Base-by-base conservation (phyloP, 2,888 invertebrate species). In the Parnassius mnemosyne region DNA sequence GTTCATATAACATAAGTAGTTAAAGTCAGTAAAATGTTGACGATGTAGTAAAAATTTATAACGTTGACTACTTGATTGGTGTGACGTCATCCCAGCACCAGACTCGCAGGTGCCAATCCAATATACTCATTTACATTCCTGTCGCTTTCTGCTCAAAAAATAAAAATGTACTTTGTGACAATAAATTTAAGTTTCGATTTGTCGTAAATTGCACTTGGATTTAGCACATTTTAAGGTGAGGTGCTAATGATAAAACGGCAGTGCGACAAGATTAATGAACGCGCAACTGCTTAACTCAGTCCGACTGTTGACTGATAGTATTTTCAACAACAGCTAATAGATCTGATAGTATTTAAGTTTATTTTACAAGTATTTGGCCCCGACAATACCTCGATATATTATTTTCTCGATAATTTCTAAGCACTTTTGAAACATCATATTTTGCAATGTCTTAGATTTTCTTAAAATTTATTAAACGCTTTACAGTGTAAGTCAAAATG, bases 41-140 rank as follows among this genome's bases (percentile, higher is more conserved):
- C 53, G 59, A 50, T 42, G 25, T 11, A 69, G 73, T 72, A 70
- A 71, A 74, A 73, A 73, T 65, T 66, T 65, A 64, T 70, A 71
- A 73, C 74, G 72, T 69, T 66, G 64, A 65, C 70, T 66, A 60
- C 68, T 75, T 72, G 75, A 77, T 76, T 74, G 76, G 52, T 68
- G 69, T 87, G 84, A 86, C 87, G 84, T 89, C 88, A 89, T 62
- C 76, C 65, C 57, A 74, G 50, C 73, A 75, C 83, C 82, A 89
- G 89, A 89, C 88, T 75, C 74, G 73, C 88, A 85, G 89, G 89
- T 87, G 89, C 87, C 89, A 75, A 76, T 76, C 72, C 71, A 68
- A 77, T 69, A 66, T 68, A 72, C 77, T 83, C 78, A 85, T 87
- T 85, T 84, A 79, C 79, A 86, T 85, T 81, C 80, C 79, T 75